phyloP scores from a whole-genome alignment of 2,797 vertebrate genomes.

The Bothrops alternatus region DNA sequence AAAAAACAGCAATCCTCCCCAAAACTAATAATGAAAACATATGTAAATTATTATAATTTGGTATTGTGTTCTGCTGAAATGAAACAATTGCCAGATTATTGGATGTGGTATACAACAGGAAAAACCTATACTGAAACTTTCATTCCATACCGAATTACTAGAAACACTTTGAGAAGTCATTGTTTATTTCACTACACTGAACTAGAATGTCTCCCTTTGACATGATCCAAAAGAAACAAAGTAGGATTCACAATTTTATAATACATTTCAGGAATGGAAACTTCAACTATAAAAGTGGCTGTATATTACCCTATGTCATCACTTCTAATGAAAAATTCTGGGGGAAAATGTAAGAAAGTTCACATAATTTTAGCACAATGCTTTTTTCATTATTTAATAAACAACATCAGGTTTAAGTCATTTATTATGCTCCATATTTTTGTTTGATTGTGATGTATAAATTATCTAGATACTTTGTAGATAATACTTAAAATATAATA shows the following conservation, averaged over 20 bases:
- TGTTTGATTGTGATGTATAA: not conserved
- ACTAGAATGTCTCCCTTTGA: not conserved
- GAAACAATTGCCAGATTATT: not conserved
- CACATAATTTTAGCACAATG: not conserved
- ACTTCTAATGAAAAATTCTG: not conserved
- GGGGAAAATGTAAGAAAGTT: not conserved
- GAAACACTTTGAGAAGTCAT: not conserved
- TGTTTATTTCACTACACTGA: not conserved
- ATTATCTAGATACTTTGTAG: not conserved
- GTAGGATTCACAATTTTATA: not conserved
- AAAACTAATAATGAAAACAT: not conserved
- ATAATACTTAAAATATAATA: not conserved
- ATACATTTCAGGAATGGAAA: not conserved
- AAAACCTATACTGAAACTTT: not conserved
- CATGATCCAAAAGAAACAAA: not conserved
- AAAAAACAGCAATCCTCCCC: not conserved
- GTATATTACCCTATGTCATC: not conserved
- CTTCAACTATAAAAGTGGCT: not conserved
- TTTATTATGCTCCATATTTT: not conserved
- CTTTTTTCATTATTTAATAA: not conserved
- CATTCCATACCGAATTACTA: not conserved
- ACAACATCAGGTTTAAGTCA: not conserved
- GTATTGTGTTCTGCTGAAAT: not conserved
- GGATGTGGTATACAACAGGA: not conserved
- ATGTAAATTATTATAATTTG: conserved; percentile 23